Evolutionary conservation across 2,797 vertebrate species (phyloP).

Genomic region (Alexandromys oeconomus): DNA sequence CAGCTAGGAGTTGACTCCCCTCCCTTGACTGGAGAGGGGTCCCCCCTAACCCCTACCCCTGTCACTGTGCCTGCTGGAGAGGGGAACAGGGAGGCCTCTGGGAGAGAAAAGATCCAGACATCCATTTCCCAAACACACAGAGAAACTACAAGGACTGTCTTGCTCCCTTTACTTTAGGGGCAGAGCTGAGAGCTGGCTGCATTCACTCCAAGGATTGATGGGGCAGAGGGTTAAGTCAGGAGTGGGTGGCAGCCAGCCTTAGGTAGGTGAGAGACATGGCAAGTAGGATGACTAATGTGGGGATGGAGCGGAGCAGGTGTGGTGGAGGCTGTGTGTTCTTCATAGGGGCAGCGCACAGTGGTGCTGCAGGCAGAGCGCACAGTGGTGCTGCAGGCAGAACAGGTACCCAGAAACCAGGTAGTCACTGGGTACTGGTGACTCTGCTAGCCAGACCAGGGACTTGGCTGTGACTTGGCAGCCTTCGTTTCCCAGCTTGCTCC

Average conservation of each 20-base stretch:
- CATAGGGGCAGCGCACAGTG: neutral
- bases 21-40: neutral
- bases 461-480: neutral
- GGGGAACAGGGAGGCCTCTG: neutral
- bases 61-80: neutral
- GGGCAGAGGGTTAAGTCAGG: accelerated
- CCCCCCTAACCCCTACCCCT: neutral
- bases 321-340: neutral
- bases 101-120: conserved; percentile 74
- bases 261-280: too few relatives aligned
- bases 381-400: neutral
- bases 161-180: neutral
- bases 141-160: neutral
- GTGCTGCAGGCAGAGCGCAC: neutral
- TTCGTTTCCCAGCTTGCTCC: neutral
- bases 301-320: neutral
- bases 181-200: conserved; percentile 34
- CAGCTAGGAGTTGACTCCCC: neutral
- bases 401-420: neutral
- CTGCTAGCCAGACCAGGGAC: neutral
- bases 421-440: accelerated
- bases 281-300: neutral
- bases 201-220: conserved; percentile 67
- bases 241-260: neutral
- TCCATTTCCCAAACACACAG: conserved; percentile 71